These are phyloP conservation scores for Pristis pectinata DNA, from an alignment of 2,797 vertebrate species.

Conservation along the genomic window DNA sequence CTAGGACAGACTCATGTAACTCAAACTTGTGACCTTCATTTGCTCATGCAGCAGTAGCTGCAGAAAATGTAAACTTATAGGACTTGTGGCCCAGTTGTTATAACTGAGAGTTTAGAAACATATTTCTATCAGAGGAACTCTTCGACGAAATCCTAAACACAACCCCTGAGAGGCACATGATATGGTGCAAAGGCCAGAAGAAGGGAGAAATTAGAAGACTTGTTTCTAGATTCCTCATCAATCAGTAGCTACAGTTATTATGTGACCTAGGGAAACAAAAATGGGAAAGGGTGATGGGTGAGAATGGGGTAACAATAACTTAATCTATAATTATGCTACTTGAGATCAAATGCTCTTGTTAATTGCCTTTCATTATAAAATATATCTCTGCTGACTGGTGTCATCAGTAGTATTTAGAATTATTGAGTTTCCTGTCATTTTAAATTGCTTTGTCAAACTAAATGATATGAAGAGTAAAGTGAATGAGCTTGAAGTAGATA, in stretches of 20 bases:
- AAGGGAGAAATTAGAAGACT: neutral
- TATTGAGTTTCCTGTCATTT: slow-evolving; percentile 5
- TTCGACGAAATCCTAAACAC: neutral
- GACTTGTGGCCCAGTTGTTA: neutral
- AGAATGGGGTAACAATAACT: neutral
- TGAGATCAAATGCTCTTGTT: slow-evolving; percentile 10
- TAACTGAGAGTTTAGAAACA: neutral
- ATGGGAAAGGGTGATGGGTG: neutral
- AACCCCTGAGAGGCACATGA: neutral
- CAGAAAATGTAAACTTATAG: neutral
- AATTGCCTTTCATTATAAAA: slow-evolving; percentile 21
- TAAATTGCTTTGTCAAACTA: slow-evolving; percentile 20
- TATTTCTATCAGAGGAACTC: neutral
- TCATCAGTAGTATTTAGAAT: slow-evolving; percentile 26
- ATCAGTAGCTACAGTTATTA: neutral
- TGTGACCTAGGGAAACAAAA: neutral
- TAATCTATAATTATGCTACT: slow-evolving; percentile 6
- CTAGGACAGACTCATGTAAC: neutral
- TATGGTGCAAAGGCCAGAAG: neutral
- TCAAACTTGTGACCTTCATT: neutral
- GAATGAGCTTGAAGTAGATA: slow-evolving; percentile 25
- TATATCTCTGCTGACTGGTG: neutral
- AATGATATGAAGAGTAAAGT: slow-evolving; percentile 21
- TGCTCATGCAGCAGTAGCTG: neutral
- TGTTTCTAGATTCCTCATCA: neutral